Percentiles rank a stretch among this genome's conserved stretches.
phyloP scores from a whole-genome alignment of 1,140 invertebrate genomes.

The Nomia melanderi region DNA sequence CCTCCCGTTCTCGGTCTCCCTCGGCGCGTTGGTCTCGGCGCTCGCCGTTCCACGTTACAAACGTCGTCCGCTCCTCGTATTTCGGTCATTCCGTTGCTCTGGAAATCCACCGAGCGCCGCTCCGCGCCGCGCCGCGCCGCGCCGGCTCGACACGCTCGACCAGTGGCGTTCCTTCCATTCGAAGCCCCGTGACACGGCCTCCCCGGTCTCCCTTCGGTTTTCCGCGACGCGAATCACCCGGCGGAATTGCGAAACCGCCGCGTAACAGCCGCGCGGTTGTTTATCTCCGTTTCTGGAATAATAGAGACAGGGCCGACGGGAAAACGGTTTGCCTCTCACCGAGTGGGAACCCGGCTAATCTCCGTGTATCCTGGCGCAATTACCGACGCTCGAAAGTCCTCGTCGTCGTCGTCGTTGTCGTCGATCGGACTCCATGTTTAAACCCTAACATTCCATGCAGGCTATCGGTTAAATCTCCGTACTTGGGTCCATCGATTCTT shows the following conservation, averaged over 20 bases:
- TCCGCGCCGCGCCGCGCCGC: neutral
- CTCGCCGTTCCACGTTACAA: neutral
- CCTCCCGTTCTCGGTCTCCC: too few relatives aligned
- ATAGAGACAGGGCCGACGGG: conserved; percentile 25
- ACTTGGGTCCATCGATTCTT: too few relatives aligned
- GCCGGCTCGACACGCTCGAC: neutral
- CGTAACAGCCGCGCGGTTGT: neutral
- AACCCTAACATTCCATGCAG: too few relatives aligned
- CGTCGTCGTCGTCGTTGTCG: too few relatives aligned
- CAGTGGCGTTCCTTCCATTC: conserved; percentile 1
- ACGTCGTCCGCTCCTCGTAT: neutral
- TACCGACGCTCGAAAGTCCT: conserved; percentile 50
- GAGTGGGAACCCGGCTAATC: conserved; percentile 18
- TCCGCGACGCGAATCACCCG: neutral
- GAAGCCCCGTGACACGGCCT: neutral
- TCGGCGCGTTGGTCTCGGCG: too few relatives aligned
- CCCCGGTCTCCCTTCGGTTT: neutral
- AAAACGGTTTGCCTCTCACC: conserved; percentile 35
- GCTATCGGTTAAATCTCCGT: too few relatives aligned
- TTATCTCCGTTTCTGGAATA: conserved; percentile 49
- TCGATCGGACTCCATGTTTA: too few relatives aligned
- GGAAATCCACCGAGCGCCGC: neutral
- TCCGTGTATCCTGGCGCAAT: conserved; percentile 18
- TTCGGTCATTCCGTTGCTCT: neutral
- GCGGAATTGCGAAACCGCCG: conserved; percentile 10